Conservation (phyloP, 2,113 vertebrate genomes). For the Xenopus laevis region DNA sequence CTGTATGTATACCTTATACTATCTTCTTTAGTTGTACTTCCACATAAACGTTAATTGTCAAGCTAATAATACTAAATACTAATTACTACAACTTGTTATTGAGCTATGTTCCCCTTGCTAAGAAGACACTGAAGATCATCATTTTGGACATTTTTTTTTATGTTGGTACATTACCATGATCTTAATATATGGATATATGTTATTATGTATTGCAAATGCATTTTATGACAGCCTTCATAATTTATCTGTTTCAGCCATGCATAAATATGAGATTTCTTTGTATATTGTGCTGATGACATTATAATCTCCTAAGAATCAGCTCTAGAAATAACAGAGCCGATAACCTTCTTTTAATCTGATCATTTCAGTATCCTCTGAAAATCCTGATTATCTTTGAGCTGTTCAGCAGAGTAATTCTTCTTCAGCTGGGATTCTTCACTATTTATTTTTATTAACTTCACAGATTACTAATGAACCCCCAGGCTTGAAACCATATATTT, state of each 20-base stretch:
- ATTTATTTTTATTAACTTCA: conserved; percentile 34
- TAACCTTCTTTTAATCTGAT: conserved; percentile 44
- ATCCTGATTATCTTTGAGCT: conserved; percentile 44
- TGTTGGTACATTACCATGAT: too few relatives aligned
- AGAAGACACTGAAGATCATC: too few relatives aligned
- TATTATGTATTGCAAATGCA: neutral
- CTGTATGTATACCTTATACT: too few relatives aligned
- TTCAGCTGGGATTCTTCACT: conserved; percentile 18
- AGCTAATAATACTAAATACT: too few relatives aligned
- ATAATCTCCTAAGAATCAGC: conserved; percentile 43
- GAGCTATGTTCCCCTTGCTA: too few relatives aligned
- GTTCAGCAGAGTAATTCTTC: conserved; percentile 38
- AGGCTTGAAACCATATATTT: conserved; percentile 3
- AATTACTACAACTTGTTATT: too few relatives aligned
- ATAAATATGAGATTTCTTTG: conserved; percentile 26
- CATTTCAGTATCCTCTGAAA: conserved; percentile 43
- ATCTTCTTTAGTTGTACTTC: too few relatives aligned
- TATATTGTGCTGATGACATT: conserved; percentile 37
- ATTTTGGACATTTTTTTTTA: too few relatives aligned
- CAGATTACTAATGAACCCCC: conserved; percentile 3
- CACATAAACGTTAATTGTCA: too few relatives aligned
- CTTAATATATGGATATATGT: too few relatives aligned
- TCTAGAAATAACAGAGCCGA: conserved; percentile 39
- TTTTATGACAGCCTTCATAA: neutral
- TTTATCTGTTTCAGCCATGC: conserved; percentile 14